Conservation (phyloP, 1,140 invertebrate species). For the Hetaerina americana region DNA sequence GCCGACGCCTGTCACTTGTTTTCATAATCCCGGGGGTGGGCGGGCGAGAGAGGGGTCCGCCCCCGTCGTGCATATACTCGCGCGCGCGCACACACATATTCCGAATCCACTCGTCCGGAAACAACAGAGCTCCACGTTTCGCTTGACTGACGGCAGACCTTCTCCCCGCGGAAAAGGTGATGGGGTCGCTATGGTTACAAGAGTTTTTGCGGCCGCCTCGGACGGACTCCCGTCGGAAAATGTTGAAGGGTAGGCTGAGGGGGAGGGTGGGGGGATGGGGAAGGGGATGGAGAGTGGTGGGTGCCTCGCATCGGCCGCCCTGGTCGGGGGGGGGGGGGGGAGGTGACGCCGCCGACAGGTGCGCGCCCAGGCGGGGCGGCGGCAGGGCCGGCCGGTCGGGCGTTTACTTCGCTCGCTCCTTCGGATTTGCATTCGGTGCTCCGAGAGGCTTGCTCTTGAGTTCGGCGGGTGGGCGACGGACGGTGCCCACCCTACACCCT, state of each 20-base stretch:
- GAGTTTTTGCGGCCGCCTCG: too few relatives aligned
- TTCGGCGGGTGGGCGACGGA: too few relatives aligned
- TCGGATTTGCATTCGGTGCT: too few relatives aligned
- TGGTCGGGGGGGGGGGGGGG: too few relatives aligned
- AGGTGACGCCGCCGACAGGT: too few relatives aligned
- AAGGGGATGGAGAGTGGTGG: too few relatives aligned
- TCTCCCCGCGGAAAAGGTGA: background rate
- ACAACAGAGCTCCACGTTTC: background rate
- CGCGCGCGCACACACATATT: background rate
- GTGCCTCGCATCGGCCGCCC: too few relatives aligned
- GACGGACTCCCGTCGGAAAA: background rate
- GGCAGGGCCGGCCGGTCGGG: too few relatives aligned
- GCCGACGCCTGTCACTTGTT: background rate
- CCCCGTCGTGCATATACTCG: constrained; percentile 10
- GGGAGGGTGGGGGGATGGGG: background rate
- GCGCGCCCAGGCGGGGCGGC: too few relatives aligned
- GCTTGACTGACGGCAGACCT: background rate
- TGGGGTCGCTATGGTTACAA: background rate
- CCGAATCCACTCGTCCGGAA: constrained; percentile 9
- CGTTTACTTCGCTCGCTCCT: too few relatives aligned
- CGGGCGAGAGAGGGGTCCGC: background rate
- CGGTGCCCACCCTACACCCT: too few relatives aligned
- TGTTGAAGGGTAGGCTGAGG: background rate
- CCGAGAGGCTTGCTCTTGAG: too few relatives aligned
- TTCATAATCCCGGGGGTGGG: background rate